A percentile compares a stretch with the other conserved stretches of the same genome.
Conservation (phyloP, 2,888 invertebrate genomes). For the Craniophora ligustri region DNA sequence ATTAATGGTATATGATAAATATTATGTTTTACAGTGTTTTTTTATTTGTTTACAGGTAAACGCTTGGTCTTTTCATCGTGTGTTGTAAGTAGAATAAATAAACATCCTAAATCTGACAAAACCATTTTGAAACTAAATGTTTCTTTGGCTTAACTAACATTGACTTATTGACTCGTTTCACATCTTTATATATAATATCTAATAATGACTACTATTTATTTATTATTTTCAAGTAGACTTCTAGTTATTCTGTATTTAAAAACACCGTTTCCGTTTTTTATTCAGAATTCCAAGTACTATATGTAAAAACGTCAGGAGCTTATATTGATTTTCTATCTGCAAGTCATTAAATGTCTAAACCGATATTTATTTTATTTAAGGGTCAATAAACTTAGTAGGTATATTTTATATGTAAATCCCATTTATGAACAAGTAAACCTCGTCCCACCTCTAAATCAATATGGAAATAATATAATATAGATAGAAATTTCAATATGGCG, state of each 20-base stretch:
- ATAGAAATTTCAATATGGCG: conserved; percentile 25
- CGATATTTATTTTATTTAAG: neutral
- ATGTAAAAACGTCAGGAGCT: too few relatives aligned
- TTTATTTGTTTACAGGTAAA: conserved; percentile 48
- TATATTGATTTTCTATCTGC: too few relatives aligned
- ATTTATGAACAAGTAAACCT: neutral
- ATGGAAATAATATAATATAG: conserved; percentile 17
- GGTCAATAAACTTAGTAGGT: neutral
- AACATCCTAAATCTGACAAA: neutral
- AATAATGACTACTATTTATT: too few relatives aligned
- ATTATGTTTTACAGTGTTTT: conserved; percentile 12
- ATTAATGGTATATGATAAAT: neutral
- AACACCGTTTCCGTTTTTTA: too few relatives aligned
- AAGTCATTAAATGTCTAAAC: neutral
- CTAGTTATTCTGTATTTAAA: too few relatives aligned
- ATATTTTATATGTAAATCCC: neutral
- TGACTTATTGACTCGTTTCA: too few relatives aligned
- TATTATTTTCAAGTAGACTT: too few relatives aligned
- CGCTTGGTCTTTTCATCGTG: neutral
- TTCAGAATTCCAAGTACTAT: too few relatives aligned
- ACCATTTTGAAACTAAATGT: too few relatives aligned
- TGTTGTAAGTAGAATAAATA: conserved; percentile 5
- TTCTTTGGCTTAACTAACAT: too few relatives aligned
- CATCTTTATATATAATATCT: too few relatives aligned
- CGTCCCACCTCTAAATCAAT: conserved; percentile 3